Conservation (phyloP, 1,140 invertebrate species). For the Hypothenemus hampei region DNA sequence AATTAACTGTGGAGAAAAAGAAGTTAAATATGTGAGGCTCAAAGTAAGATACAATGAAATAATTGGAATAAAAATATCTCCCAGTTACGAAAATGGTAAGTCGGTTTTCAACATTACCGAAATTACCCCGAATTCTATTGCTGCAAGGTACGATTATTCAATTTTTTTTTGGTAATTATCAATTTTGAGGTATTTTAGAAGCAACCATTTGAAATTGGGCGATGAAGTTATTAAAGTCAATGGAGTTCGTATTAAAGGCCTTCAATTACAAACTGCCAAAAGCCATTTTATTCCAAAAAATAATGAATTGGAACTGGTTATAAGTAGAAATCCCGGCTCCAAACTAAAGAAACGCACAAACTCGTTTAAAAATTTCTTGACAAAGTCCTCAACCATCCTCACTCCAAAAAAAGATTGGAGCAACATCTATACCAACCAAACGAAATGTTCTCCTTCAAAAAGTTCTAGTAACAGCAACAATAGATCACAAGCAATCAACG, state of each 20-base stretch:
- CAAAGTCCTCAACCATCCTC: conserved; percentile 3
- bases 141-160: conserved; percentile 49
- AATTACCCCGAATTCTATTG: conserved; percentile 53
- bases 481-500: not conserved
- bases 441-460: not conserved
- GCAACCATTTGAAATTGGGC: conserved; percentile 69
- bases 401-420: conserved; percentile 14
- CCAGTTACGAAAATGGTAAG: conserved; percentile 45
- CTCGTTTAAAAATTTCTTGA: conserved; percentile 20
- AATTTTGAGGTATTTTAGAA: conserved; percentile 49
- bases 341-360: conserved; percentile 23
- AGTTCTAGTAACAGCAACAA: conserved; percentile 2
- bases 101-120: conserved; percentile 57
- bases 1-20: conserved; percentile 31
- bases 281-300: conserved; percentile 29
- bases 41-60: conserved; percentile 50
- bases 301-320: conserved; percentile 38
- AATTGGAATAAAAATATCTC: conserved; percentile 57
- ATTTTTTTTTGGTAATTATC: not conserved
- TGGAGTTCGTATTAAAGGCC: conserved; percentile 68
- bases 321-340: conserved; percentile 18
- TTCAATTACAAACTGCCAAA: conserved; percentile 54
- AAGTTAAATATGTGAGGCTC: conserved; percentile 47
- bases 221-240: conserved; percentile 85
- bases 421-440: too few species aligned